These are phyloP conservation scores for Etia nguti DNA, from an alignment of 2,113 vertebrate species.

Conservation along the genomic window DNA sequence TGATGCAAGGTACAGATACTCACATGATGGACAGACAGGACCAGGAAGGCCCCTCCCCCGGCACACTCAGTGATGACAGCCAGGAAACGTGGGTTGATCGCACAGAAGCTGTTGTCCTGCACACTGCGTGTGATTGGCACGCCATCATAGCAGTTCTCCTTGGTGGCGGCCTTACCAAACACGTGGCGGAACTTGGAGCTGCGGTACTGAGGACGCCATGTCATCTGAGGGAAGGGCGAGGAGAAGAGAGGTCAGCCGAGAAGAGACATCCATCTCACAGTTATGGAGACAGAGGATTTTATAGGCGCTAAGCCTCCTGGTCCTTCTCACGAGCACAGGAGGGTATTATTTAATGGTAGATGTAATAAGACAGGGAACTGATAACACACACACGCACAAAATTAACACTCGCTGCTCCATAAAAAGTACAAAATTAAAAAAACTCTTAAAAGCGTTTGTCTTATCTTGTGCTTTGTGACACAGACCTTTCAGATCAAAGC, in stretches of 20 bases:
- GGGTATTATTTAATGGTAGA: not conserved
- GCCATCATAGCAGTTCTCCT: constrained; percentile 87
- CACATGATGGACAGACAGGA: constrained; percentile 88
- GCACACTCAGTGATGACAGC: constrained; percentile 91
- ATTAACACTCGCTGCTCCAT: not conserved
- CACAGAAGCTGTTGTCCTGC: constrained; percentile 93
- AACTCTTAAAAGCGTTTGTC: not conserved
- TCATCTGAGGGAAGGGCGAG: constrained; percentile 78
- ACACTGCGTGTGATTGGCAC: constrained; percentile 91
- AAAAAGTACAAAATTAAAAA: not conserved
- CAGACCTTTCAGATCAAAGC: not conserved
- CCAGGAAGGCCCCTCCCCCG: constrained; percentile 87
- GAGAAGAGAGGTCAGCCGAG: constrained; percentile 2
- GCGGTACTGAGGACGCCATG: constrained; percentile 89
- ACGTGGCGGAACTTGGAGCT: constrained; percentile 94
- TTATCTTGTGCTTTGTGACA: not conserved
- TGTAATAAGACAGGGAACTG: not conserved
- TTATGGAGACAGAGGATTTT: not conserved
- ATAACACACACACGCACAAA: not conserved
- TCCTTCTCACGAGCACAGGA: not conserved
- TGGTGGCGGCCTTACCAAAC: constrained; percentile 85
- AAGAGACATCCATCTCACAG: not conserved
- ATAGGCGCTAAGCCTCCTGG: not conserved
- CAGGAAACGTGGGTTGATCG: constrained; percentile 89
- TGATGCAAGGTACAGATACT: constrained; percentile 25